A percentile compares a stretch with the other conserved stretches of the same genome.
Evolutionary conservation across 2,888 invertebrate genomes (phyloP).

Genomic region (Xestia ashworthii): DNA sequence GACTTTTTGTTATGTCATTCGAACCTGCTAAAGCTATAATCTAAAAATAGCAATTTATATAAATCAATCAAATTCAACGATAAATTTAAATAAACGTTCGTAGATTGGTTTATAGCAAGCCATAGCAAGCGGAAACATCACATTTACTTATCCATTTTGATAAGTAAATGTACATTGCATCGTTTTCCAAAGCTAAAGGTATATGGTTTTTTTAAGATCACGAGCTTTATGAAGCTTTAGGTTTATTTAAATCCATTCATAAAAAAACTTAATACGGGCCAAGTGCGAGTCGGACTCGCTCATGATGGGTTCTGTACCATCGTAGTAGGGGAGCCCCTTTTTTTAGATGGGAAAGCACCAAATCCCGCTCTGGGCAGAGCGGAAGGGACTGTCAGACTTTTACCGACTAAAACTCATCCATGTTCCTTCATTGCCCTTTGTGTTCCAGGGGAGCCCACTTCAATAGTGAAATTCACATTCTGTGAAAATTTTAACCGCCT

Average conservation of each 20-base stretch:
- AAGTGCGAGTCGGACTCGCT: no score
- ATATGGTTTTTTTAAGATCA: neutral
- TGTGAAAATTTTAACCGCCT: no score
- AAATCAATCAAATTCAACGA: neutral
- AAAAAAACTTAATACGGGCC: neutral
- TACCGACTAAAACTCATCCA: no score
- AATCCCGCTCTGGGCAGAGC: no score
- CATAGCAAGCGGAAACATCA: neutral
- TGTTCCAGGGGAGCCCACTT: no score
- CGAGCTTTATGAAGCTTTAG: neutral
- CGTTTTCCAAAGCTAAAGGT: neutral
- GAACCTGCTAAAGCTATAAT: neutral
- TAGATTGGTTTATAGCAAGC: neutral
- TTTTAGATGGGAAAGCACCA: no score
- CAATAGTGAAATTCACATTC: no score
- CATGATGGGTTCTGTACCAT: no score
- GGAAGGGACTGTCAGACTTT: no score
- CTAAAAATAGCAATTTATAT: constrained; percentile 8
- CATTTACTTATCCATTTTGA: neutral
- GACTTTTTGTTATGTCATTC: constrained; percentile 16
- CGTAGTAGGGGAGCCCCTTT: no score
- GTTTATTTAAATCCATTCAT: neutral
- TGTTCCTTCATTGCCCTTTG: no score
- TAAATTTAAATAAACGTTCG: neutral
- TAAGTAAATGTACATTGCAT: neutral